A percentile compares a stretch with the other conserved stretches of the same genome.
Conservation (phyloP, 1,140 invertebrate genomes). For the Heliconius melpomene region DNA sequence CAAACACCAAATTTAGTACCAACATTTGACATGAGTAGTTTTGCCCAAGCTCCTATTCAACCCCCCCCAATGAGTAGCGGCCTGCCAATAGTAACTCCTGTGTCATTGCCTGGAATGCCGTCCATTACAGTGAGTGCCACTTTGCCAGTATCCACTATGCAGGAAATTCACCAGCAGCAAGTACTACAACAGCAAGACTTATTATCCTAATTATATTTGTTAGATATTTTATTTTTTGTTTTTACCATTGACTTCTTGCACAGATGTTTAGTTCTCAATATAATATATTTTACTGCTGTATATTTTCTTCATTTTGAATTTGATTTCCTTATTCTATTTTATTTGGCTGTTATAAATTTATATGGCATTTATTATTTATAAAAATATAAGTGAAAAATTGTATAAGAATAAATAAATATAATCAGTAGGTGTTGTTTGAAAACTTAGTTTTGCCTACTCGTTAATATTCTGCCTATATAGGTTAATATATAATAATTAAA, state of each 20-base stretch:
- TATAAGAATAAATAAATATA: constrained; percentile 22
- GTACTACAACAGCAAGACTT: constrained; percentile 69
- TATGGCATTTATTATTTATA: constrained; percentile 40
- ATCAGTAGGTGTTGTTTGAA: constrained; percentile 27
- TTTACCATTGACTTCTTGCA: constrained; percentile 26
- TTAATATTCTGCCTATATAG: constrained; percentile 30
- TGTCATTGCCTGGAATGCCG: constrained; percentile 90
- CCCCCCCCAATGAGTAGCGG: constrained; percentile 66
- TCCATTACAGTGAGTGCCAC: constrained; percentile 90
- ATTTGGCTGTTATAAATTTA: constrained; percentile 30
- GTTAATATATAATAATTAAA: constrained; percentile 26
- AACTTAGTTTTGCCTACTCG: constrained; percentile 21
- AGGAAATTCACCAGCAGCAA: constrained; percentile 76
- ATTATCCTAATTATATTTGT: constrained; percentile 63
- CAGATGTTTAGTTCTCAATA: constrained; percentile 25
- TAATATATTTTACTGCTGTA: constrained; percentile 18
- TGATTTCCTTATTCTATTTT: constrained; percentile 21
- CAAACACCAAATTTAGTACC: constrained; percentile 65
- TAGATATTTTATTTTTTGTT: constrained; percentile 17
- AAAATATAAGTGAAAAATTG: constrained; percentile 22
- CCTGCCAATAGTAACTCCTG: constrained; percentile 83
- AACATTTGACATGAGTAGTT: constrained; percentile 74
- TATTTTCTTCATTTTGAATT: constrained; percentile 18
- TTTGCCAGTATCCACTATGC: constrained; percentile 81
- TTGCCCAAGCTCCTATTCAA: constrained; percentile 58